These are phyloP conservation scores for Eulemur coronatus DNA, from an alignment of 2,797 vertebrate species.

Conservation along the genomic window DNA sequence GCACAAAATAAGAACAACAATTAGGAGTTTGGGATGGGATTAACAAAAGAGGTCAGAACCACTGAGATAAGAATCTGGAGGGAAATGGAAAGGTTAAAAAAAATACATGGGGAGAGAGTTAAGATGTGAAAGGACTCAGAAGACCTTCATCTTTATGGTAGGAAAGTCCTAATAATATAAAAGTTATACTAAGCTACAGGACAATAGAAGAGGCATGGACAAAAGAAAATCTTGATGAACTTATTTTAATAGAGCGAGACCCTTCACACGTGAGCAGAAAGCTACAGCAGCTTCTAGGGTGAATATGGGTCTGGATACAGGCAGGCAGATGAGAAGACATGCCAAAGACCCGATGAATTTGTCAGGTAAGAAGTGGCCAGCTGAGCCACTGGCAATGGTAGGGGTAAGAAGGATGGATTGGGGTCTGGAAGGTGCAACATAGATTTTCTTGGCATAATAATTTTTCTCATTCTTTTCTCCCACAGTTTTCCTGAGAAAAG, in stretches of 20 bases:
- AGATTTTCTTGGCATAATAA: neutral
- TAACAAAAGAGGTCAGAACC: neutral
- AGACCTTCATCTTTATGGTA: neutral
- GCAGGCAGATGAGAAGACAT: neutral
- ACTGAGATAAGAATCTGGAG: neutral
- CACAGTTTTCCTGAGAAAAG: neutral
- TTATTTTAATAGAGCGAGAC: neutral
- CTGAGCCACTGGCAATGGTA: neutral
- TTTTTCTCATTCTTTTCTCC: neutral
- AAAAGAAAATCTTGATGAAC: neutral
- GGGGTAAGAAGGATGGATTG: accelerated
- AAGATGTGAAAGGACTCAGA: neutral
- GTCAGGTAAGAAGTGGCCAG: neutral
- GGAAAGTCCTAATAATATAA: neutral
- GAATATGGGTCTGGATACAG: neutral
- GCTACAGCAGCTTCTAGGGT: neutral
- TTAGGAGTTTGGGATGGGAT: neutral
- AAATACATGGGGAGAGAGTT: neutral
- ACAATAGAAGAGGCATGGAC: neutral
- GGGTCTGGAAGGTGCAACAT: neutral
- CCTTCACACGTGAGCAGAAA: neutral
- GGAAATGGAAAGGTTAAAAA: neutral
- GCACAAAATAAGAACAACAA: neutral
- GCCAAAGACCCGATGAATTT: neutral
- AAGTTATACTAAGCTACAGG: neutral